Conservation (phyloP, 2,113 vertebrate genomes). For the Megatriorchis doriae region DNA sequence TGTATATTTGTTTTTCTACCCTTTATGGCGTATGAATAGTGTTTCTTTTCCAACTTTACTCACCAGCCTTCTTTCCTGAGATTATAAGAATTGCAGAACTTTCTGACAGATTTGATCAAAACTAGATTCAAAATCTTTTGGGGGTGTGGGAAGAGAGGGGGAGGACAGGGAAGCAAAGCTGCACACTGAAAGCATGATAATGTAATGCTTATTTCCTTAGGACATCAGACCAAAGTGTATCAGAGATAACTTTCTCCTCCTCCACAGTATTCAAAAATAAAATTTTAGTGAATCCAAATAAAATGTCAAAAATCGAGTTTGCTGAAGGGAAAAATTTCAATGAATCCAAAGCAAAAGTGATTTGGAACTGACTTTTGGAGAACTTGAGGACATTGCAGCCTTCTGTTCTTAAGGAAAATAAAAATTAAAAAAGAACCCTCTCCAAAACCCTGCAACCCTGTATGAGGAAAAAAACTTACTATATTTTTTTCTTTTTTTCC, state of each 20-base stretch:
- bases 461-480: background rate
- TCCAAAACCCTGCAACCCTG: background rate
- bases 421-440: background rate
- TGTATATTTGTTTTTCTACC: background rate
- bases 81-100: background rate
- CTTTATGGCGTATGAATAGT: background rate
- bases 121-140: background rate
- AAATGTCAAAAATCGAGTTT: background rate
- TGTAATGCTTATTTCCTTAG: background rate
- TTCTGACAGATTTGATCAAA: background rate
- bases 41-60: background rate
- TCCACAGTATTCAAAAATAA: background rate
- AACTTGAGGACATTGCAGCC: background rate
- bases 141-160: background rate
- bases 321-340: background rate
- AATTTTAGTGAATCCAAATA: background rate
- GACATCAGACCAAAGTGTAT: background rate
- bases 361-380: background rate
- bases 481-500: background rate
- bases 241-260: background rate
- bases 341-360: background rate
- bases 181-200: background rate
- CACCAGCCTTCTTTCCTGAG: background rate
- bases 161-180: background rate
- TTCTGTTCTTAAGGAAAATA: background rate